These are phyloP conservation scores for Platynereis dumerilii DNA, from an alignment of 2,888 invertebrate genomes.

Conservation along the genomic window DNA sequence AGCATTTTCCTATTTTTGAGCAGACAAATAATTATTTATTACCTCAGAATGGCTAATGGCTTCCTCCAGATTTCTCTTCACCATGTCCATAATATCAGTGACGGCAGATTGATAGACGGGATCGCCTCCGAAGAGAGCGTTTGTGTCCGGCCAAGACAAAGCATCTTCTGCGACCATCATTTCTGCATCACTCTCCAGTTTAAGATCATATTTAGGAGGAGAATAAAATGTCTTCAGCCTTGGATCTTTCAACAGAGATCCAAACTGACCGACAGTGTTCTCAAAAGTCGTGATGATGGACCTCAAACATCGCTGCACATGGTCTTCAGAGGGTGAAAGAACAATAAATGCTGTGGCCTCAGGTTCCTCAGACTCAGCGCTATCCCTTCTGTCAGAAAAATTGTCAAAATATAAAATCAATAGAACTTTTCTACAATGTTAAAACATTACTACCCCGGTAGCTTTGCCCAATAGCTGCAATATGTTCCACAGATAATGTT, in stretches of 20 bases:
- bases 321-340: conserved; percentile 46
- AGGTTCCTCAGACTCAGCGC: neutral
- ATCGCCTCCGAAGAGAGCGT: conserved; percentile 55
- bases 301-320: conserved; percentile 48
- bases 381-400: too few species aligned
- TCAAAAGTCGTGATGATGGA: conserved; percentile 51
- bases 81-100: conserved; percentile 46
- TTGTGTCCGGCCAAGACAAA: conserved; percentile 57
- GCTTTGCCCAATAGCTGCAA: too few species aligned
- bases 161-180: conserved; percentile 43
- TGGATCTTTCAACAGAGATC: conserved; percentile 55
- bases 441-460: too few species aligned
- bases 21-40: too few species aligned
- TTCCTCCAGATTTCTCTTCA: conserved; percentile 40
- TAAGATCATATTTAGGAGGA: conserved; percentile 53
- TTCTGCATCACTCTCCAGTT: conserved; percentile 53
- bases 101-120: conserved; percentile 51
- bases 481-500: too few species aligned
- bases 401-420: too few species aligned
- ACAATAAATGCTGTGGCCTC: conserved; percentile 4
- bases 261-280: conserved; percentile 54
- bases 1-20: too few species aligned
- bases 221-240: conserved; percentile 56
- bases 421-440: too few species aligned
- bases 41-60: conserved; percentile 30